Percentiles rank a stretch among this genome's conserved stretches.
Conservation (phyloP, 2,797 vertebrate species). For the Microctenopoma stevenorrisi region DNA sequence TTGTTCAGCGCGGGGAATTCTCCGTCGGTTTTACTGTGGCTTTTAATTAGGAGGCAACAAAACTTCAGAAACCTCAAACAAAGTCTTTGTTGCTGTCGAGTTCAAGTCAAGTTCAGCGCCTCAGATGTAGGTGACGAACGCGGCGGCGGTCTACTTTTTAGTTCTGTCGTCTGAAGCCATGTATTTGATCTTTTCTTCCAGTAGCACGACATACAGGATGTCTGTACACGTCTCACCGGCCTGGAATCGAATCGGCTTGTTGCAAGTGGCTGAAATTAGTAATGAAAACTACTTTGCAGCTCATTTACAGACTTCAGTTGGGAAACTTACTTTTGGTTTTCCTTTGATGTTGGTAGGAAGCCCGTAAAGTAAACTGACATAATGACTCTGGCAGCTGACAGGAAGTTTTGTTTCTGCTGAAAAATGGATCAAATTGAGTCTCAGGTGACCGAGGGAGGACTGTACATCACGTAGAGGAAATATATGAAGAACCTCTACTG, state of each 20-base stretch:
- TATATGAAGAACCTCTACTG: conserved; percentile 5
- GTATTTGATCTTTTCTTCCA: background rate
- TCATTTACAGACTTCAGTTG: background rate
- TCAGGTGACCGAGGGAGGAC: conserved; percentile 35
- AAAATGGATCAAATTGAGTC: conserved; percentile 42
- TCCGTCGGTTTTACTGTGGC: background rate
- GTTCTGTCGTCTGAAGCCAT: background rate
- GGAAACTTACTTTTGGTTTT: background rate
- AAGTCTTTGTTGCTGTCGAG: background rate
- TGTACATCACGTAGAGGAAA: background rate
- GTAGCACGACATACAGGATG: too few species aligned
- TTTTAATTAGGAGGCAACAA: conserved; percentile 2
- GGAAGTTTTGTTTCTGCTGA: conserved; percentile 33
- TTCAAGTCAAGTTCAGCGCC: conserved; percentile 10
- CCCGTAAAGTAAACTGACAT: background rate
- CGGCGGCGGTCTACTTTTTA: background rate
- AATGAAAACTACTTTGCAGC: background rate
- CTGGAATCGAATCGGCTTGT: too few species aligned
- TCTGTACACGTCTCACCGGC: too few species aligned
- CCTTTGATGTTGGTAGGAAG: background rate
- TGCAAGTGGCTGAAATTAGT: too few species aligned
- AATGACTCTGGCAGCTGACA: background rate
- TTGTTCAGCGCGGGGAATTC: background rate
- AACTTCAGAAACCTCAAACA: conserved; percentile 1
- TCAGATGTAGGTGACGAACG: background rate